Percentiles rank a stretch among this genome's conserved stretches.
phyloP scores from a whole-genome alignment of 2,113 vertebrate genomes.

The Passer montanus region DNA sequence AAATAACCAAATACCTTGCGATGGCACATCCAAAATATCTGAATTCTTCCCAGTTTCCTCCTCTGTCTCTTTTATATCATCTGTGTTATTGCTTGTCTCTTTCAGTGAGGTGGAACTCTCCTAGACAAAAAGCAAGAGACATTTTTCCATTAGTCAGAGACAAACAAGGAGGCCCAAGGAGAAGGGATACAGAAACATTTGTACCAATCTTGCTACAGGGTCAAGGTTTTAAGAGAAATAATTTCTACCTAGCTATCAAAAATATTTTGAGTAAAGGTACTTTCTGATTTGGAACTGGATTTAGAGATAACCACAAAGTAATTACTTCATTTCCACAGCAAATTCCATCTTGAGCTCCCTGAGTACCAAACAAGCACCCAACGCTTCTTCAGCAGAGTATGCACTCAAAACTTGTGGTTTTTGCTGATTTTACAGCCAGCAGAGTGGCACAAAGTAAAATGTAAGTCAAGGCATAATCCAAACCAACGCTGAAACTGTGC shows the following conservation, averaged over 20 bases:
- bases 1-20: conserved; percentile 56
- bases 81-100: not conserved
- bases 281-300: not conserved
- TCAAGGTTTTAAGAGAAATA: not conserved
- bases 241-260: not conserved
- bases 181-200: not conserved
- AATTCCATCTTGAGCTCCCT: not conserved
- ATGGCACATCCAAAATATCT: not conserved
- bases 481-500: not conserved
- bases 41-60: conserved; percentile 19
- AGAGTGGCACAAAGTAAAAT: not conserved
- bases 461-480: not conserved
- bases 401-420: not conserved
- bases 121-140: not conserved
- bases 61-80: not conserved
- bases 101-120: conserved; percentile 42
- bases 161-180: not conserved
- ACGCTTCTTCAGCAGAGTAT: not conserved
- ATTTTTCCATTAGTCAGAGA: not conserved
- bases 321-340: not conserved
- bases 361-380: not conserved
- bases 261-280: not conserved
- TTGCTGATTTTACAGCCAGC: not conserved
- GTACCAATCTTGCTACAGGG: not conserved
- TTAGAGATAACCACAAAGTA: not conserved